These are phyloP conservation scores for Arctopsyche grandis DNA, from an alignment of 1,140 invertebrate genomes.

Conservation along the genomic window DNA sequence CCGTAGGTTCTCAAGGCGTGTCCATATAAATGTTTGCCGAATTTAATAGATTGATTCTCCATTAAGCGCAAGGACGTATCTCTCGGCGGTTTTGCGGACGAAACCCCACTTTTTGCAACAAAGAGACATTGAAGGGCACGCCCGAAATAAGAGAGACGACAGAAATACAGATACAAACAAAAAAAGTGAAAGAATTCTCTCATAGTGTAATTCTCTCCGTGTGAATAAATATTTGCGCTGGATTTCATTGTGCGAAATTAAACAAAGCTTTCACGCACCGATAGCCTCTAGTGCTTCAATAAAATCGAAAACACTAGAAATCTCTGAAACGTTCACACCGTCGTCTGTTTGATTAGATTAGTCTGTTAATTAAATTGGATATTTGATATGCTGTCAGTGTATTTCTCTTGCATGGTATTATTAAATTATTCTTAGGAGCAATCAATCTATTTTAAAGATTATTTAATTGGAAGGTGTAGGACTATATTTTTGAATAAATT, in stretches of 20 bases:
- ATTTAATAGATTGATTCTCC: constrained; percentile 23
- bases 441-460: too few species aligned
- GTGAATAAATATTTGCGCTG: constrained; percentile 3
- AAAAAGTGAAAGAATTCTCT: too few species aligned
- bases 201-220: too few species aligned
- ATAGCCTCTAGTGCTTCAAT: background rate
- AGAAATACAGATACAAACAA: too few species aligned
- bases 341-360: background rate
- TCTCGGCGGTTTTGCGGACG: background rate
- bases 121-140: background rate
- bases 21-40: constrained; percentile 31
- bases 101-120: too few species aligned
- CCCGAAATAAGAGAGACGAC: background rate
- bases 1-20: background rate
- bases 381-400: too few species aligned
- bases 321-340: background rate
- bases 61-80: constrained; percentile 11
- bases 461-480: too few species aligned
- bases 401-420: too few species aligned
- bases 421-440: too few species aligned
- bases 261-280: background rate
- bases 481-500: too few species aligned
- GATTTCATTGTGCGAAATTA: constrained; percentile 15
- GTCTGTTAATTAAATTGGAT: too few species aligned
- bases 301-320: constrained; percentile 1